Percentiles rank a stretch among this genome's conserved stretches.
phyloP scores from a whole-genome alignment of 1,140 invertebrate genomes.

The Grapholita molesta region DNA sequence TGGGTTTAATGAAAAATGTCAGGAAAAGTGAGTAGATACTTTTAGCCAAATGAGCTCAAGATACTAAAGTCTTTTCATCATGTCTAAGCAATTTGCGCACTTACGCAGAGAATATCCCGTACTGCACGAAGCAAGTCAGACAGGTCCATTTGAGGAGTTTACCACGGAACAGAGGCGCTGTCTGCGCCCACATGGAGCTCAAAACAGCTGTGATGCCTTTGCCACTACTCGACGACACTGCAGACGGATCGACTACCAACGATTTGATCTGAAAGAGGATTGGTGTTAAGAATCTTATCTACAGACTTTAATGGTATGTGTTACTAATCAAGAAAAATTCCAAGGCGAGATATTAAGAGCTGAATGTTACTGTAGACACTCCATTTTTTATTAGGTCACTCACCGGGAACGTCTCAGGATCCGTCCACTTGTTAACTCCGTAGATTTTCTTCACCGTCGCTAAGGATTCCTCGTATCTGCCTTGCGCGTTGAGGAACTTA shows the following conservation, averaged over 20 bases:
- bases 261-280: slow-evolving; percentile 43
- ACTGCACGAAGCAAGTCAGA: slow-evolving; percentile 73
- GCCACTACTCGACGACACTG: slow-evolving; percentile 22
- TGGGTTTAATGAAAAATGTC: no score
- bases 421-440: slow-evolving; percentile 73
- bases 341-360: no score
- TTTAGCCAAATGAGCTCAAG: no score
- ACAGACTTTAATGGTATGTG: no score
- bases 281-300: no score
- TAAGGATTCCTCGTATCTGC: slow-evolving; percentile 77
- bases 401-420: slow-evolving; percentile 54
- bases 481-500: slow-evolving; percentile 81
- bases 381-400: slow-evolving; percentile 27
- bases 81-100: slow-evolving; percentile 21
- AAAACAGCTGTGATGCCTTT: slow-evolving; percentile 40
- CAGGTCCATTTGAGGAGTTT: slow-evolving; percentile 69
- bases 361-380: no score
- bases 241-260: slow-evolving; percentile 37
- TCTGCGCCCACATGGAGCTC: slow-evolving; percentile 69
- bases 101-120: slow-evolving; percentile 73
- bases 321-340: no score
- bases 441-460: slow-evolving; percentile 79
- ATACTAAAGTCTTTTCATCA: not conserved
- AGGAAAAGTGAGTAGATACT: no score
- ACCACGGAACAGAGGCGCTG: slow-evolving; percentile 65